Percentiles rank a stretch among this genome's conserved stretches.
Evolutionary conservation across 2,888 invertebrate genomes (phyloP).

Genomic region (Alloplasta piceator): DNA sequence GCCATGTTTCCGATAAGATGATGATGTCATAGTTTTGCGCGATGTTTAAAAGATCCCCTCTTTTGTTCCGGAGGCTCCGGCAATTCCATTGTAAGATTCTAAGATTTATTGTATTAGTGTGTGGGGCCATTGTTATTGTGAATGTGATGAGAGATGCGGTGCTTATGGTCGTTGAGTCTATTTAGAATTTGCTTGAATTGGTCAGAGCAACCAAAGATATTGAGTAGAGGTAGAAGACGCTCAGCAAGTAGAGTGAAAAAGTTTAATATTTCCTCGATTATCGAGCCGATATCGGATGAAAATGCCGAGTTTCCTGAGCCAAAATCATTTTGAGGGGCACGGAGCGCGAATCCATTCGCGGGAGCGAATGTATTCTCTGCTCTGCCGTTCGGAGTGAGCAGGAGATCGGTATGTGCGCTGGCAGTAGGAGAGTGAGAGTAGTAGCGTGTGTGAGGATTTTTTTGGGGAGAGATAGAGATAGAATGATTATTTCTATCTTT

Average conservation of each 20-base stretch:
- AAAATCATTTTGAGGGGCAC: too few relatives aligned
- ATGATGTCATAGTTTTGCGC: constrained; percentile 13
- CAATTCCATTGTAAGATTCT: constrained; percentile 41
- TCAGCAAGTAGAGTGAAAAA: not conserved
- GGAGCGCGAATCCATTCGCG: too few relatives aligned
- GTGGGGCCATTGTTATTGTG: not conserved
- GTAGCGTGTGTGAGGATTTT: too few relatives aligned
- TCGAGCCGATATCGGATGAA: too few relatives aligned
- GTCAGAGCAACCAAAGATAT: not conserved
- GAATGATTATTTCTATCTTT: too few relatives aligned
- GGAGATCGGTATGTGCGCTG: too few relatives aligned
- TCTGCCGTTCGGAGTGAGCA: too few relatives aligned
- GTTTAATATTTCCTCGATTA: not conserved
- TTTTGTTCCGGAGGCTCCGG: constrained; percentile 20
- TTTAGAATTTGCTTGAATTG: not conserved
- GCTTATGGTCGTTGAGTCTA: not conserved
- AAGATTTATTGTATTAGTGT: not conserved
- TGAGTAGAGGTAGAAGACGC: not conserved
- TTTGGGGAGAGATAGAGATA: too few relatives aligned
- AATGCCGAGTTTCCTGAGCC: too few relatives aligned
- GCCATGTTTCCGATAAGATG: constrained; percentile 30
- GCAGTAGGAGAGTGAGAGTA: too few relatives aligned
- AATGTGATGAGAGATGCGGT: not conserved
- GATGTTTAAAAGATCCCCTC: not conserved
- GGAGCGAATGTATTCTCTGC: too few relatives aligned